These are phyloP conservation scores for Unio pictorum DNA, from an alignment of 2,888 invertebrate species.

Conservation along the genomic window DNA sequence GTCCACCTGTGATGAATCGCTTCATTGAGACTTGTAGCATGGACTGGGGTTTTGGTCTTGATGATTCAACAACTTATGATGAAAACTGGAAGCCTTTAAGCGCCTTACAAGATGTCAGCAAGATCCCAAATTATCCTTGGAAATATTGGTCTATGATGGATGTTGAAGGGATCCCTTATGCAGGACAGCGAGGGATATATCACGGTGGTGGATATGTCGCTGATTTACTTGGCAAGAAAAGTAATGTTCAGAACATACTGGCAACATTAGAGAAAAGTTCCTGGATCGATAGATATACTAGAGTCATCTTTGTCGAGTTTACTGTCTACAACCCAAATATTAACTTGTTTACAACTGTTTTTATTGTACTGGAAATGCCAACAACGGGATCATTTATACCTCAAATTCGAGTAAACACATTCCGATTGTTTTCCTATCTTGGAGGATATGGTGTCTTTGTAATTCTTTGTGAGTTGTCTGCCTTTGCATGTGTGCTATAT, in stretches of 20 bases:
- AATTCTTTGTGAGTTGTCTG: slow-evolving; percentile 41
- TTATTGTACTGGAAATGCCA: slow-evolving; percentile 48
- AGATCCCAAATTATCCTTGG: slow-evolving; percentile 42
- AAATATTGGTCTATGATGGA: slow-evolving; percentile 36
- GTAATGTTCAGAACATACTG: slow-evolving; percentile 27
- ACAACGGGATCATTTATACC: slow-evolving; percentile 35
- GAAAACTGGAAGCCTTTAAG: slow-evolving; percentile 33
- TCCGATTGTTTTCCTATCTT: slow-evolving; percentile 50
- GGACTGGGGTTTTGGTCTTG: slow-evolving; percentile 36
- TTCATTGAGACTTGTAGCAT: slow-evolving; percentile 32
- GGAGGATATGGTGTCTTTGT: slow-evolving; percentile 49
- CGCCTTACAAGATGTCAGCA: not conserved
- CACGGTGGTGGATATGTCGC: slow-evolving; percentile 53
- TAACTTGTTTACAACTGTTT: slow-evolving; percentile 50
- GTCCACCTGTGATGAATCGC: slow-evolving; percentile 20
- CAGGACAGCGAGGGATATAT: slow-evolving; percentile 48
- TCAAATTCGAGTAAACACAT: slow-evolving; percentile 36
- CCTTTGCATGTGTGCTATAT: slow-evolving; percentile 40
- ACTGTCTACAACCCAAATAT: slow-evolving; percentile 55
- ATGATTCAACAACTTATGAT: slow-evolving; percentile 29
- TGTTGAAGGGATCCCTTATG: slow-evolving; percentile 49
- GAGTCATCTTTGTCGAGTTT: slow-evolving; percentile 53
- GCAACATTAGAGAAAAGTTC: slow-evolving; percentile 17
- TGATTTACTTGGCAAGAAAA: slow-evolving; percentile 42
- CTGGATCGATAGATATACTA: slow-evolving; percentile 51